Evolutionary conservation across 2,888 invertebrate genomes (phyloP), one percentile per base, ranked within the genome.

Genomic region (Orchestes rusci): DNA sequence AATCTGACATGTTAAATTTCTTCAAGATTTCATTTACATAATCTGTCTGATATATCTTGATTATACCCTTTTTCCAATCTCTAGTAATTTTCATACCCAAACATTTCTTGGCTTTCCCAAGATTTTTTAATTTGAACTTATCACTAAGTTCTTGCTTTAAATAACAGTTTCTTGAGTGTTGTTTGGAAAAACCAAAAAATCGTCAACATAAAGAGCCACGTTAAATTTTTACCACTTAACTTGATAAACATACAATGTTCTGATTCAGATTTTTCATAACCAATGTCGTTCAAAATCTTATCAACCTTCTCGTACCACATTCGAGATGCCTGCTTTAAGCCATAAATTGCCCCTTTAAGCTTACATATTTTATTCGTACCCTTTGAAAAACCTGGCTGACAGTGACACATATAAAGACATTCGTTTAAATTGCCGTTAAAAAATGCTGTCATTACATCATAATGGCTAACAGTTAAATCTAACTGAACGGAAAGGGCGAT

Each of bases 101-200:
- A 39, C 38, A 41, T 17, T 50, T 32, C 43, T 43, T 52, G 35
- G 43, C 48, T 27, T 43, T 31, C 19, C 46, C 43, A 33, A 46
- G 42, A 36, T 51, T 42, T 46, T 46, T 49, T 29, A 53, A 37
- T 19, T 39, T 42, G 33, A 50, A 47, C 23, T 52, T 34, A 16
- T 17, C 23, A 23, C 45, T 35, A 15, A 51, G 31, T 23, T 37
- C 16, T 19, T 32, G 17, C 44, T 44, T 43, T 36, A 52, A 36
- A 19, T 38, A 23, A 27, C 35, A 42, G 18, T 39, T 39, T 46
- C 42, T 15, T 34, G 33, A 19, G 19, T 17, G 31, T 35, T 37
- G 45, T 43, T 51, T n/a, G 33, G 29, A 37, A 50, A 50, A 39
- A 50, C 27, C 32, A 50, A 48, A 42, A 51, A 50, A 54, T 54